These are phyloP conservation scores for Amitus sp. DNA, from an alignment of 2,888 invertebrate genomes.

Conservation along the genomic window DNA sequence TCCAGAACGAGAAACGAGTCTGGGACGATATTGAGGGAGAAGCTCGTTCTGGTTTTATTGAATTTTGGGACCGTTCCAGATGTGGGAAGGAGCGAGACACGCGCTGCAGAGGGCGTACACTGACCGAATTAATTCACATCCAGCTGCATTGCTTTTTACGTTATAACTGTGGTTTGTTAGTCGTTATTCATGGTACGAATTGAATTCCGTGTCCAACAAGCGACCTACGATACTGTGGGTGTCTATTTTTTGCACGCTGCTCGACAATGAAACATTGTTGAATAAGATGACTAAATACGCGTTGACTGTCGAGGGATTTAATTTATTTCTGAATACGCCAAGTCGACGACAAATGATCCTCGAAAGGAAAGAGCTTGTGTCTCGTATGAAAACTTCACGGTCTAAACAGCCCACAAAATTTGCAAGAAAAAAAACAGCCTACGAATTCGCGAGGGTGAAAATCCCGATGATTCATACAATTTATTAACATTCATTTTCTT, in stretches of 20 bases:
- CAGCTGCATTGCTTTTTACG: conserved; percentile 64
- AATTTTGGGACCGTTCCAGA: conserved; percentile 63
- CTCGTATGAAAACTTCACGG: no score
- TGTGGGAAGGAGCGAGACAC: conserved; percentile 35
- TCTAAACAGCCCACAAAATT: no score
- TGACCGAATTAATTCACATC: conserved; percentile 63
- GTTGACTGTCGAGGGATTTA: conserved; percentile 36
- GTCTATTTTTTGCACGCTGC: conserved; percentile 37
- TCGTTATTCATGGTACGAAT: conserved; percentile 62
- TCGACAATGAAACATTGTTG: conserved; percentile 39
- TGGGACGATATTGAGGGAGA: conserved; percentile 45
- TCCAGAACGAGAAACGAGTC: conserved; percentile 55
- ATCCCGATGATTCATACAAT: no score
- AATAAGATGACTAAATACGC: conserved; percentile 41
- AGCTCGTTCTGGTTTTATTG: conserved; percentile 62
- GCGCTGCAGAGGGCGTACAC: conserved; percentile 46
- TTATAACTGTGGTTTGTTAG: conserved; percentile 66
- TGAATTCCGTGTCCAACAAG: conserved; percentile 52
- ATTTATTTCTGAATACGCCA: conserved; percentile 37
- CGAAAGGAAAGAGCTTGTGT: no score
- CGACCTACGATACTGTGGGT: conserved; percentile 32
- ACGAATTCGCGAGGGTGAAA: no score
- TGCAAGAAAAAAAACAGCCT: no score
- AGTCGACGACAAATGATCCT: conserved; percentile 32
- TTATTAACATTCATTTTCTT: no score